These are phyloP conservation scores for Gnatocerus cornutus DNA, from an alignment of 2,888 invertebrate genomes.

Conservation along the genomic window DNA sequence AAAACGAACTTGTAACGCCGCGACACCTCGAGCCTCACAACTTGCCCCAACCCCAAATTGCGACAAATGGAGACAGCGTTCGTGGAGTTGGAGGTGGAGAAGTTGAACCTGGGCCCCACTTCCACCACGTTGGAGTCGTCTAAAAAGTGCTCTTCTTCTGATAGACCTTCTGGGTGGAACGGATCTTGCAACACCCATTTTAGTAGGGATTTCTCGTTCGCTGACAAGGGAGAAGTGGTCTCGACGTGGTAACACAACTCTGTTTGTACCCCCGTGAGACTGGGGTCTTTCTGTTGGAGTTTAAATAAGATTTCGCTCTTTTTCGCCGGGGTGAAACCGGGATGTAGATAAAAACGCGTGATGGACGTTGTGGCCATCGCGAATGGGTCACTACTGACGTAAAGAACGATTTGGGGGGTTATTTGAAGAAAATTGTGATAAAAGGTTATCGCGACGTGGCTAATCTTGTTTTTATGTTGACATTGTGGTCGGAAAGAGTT, in stretches of 20 bases:
- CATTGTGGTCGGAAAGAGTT: slow-evolving; percentile 11
- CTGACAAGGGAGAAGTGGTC: slow-evolving; percentile 73
- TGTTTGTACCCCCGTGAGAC: slow-evolving; percentile 75
- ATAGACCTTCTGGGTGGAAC: slow-evolving; percentile 76
- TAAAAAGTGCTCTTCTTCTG: slow-evolving; percentile 72
- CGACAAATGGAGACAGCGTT: slow-evolving; percentile 96
- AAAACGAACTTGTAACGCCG: slow-evolving; percentile 82
- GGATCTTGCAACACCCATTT: slow-evolving; percentile 87
- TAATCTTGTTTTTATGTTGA: slow-evolving; percentile 11
- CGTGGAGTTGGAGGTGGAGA: slow-evolving; percentile 96
- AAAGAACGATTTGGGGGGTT: background rate
- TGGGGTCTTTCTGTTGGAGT: slow-evolving; percentile 71
- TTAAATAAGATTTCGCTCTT: slow-evolving; percentile 75
- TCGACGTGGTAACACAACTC: slow-evolving; percentile 91
- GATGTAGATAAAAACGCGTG: slow-evolving; percentile 77
- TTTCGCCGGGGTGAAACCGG: slow-evolving; percentile 77
- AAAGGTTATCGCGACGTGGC: slow-evolving; percentile 23
- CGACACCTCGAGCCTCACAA: slow-evolving; percentile 88
- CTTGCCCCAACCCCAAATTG: slow-evolving; percentile 83
- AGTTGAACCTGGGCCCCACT: slow-evolving; percentile 95
- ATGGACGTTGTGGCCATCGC: slow-evolving; percentile 58
- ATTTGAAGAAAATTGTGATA: slow-evolving; percentile 30
- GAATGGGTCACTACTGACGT: slow-evolving; percentile 12
- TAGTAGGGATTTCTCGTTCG: slow-evolving; percentile 78
- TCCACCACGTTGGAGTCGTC: slow-evolving; percentile 78